Evolutionary conservation across 1,140 invertebrate genomes (phyloP), one percentile per base, ranked within the genome.

Genomic region (Spodoptera frugiperda): DNA sequence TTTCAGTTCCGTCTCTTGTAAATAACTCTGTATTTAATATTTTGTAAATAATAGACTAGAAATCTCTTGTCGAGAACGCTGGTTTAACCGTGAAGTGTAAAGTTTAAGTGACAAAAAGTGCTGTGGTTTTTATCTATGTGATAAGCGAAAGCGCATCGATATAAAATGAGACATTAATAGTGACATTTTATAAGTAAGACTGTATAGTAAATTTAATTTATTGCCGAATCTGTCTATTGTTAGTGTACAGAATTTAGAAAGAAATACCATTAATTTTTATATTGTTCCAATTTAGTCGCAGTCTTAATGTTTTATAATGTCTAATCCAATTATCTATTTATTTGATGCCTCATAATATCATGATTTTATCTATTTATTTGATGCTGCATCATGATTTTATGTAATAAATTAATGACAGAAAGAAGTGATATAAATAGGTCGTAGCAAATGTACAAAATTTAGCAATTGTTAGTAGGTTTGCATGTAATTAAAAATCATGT

Each of bases 141-240:
- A 91, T 94, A 93, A 93, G 89, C 84, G 75, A 89, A 65, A 91
- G 84, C 86, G 89, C 88, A 87, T 88, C 82, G 83, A 86, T 85
- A 86, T 79, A 75, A 78, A 71, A 71, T 78, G 79, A 77, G 49
- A 87, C 78, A 82, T 83, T 84, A 82, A 81, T 82, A 82, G 77
- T 91, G 86, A 91, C 55, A 73, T 85, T 89, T 87, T 88, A 86
- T 91, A 91, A 89, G 89, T 92, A 85, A 91, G 89, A 91, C 89
- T 94, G 92, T 94, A 93, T 91, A 93, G 90, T 89, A 87, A 93
- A 92, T 91, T 92, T 91, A 93, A 39, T 94, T 94, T 94, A 94
- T 94, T 93, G 82, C 89, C 82, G 80, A 88, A 86, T 89, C 86
- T 90, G 88, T 87, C 85, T 84, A 90, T 88, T 91, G 89, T 92